Percentiles rank a stretch among this genome's conserved stretches.
Evolutionary conservation across 2,888 invertebrate species (phyloP).

Genomic region (Lysandra coridon): DNA sequence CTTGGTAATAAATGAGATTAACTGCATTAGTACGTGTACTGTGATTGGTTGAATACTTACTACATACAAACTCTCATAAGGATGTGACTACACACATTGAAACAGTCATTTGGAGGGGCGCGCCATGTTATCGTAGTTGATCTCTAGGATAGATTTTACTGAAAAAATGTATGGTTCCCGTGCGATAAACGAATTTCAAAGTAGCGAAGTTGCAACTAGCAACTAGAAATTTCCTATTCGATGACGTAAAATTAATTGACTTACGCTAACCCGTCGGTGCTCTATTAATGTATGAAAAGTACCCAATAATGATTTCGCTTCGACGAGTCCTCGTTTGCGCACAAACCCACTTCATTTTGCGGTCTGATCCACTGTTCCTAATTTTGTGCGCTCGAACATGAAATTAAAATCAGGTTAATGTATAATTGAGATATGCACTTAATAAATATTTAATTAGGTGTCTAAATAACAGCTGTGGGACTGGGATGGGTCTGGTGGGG

Average conservation of each 20-base stretch:
- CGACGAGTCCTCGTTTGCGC: slow-evolving; percentile 47
- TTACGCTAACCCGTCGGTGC: background rate
- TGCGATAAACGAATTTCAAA: too few relatives aligned
- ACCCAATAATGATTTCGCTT: slow-evolving; percentile 69
- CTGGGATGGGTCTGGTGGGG: slow-evolving; percentile 46
- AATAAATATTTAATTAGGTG: slow-evolving; percentile 80
- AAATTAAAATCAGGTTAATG: slow-evolving; percentile 79
- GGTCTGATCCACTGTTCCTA: slow-evolving; percentile 72
- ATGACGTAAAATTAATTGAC: slow-evolving; percentile 15
- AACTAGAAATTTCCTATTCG: background rate
- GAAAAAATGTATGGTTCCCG: too few relatives aligned
- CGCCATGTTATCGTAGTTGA: too few relatives aligned
- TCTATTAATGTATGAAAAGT: slow-evolving; percentile 49
- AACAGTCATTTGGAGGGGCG: too few relatives aligned
- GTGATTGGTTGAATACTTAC: too few relatives aligned
- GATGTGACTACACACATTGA: too few relatives aligned
- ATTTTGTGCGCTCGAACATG: slow-evolving; percentile 76
- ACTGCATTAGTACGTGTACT: too few relatives aligned
- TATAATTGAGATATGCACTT: slow-evolving; percentile 77
- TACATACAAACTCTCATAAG: too few relatives aligned
- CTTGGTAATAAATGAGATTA: too few relatives aligned
- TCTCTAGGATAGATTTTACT: too few relatives aligned
- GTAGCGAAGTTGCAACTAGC: too few relatives aligned
- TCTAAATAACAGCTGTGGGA: slow-evolving; percentile 73
- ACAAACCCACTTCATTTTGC: slow-evolving; percentile 75